Base-by-base conservation (phyloP, 1,140 invertebrate genomes). In the Pygmarrhopalites habei region DNA sequence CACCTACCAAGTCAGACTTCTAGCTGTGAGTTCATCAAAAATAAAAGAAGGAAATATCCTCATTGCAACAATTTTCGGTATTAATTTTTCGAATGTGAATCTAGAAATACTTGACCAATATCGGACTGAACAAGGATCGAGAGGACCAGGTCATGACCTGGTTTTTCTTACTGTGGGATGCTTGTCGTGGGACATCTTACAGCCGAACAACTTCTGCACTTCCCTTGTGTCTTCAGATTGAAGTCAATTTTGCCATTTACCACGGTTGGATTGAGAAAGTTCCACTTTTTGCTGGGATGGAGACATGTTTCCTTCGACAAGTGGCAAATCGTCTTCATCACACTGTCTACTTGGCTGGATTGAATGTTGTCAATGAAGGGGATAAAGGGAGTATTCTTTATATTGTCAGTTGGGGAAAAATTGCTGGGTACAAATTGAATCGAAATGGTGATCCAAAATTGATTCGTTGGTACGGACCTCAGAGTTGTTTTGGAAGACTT, bases 71-170 rank as follows among this genome's bases (percentile, higher is more conserved):
- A n/a, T n/a, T n/a, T n/a, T n/a, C n/a, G n/a, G n/a, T n/a, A n/a
- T n/a, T n/a, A n/a, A 21, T 49, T 32, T 2, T 32, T 32, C 39
- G 17, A 29, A 23, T 7, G 30, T 26, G 46, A n/a, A n/a, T n/a
- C n/a, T n/a, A 67, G 65, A 60, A 60, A 59, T 56, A 67, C 53
- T 55, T 67, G 21, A 26, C 56, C 21, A 63, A 63, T 41, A 60
- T 63, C 55, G 65, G 65, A 19, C 17, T 67, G 1, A 57, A 39
- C 12, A n/a, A 62, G 41, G 46, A 46, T 5, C 19, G 52, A 1
- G 46, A 56, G 15, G 47, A 60, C 26, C 46, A 55, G 39, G 47
- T 67, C 19, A 46, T 55, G 25, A 29, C 57, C 4, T 63, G 62
- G 25, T 63, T 59, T 32, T 17, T 60, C 2, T 59, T 60, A 49